These are phyloP conservation scores for Enteromius mattozi DNA, from an alignment of 2,797 vertebrate genomes.

Conservation along the genomic window DNA sequence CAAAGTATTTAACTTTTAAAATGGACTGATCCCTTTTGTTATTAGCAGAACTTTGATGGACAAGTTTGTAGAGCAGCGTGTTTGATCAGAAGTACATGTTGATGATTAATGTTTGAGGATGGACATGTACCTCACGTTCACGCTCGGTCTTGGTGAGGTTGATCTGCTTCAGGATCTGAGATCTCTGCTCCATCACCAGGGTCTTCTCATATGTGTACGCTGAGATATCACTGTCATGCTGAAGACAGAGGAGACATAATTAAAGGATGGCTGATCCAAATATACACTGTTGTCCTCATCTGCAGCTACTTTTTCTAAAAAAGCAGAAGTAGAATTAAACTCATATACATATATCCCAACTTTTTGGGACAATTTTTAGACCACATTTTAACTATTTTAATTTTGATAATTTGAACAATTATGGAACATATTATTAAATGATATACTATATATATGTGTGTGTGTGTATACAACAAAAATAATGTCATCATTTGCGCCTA, in stretches of 20 bases:
- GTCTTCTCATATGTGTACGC: conserved; percentile 99
- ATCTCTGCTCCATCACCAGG: conserved; percentile 95
- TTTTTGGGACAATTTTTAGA: too few relatives aligned
- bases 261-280: not conserved
- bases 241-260: not conserved
- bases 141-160: conserved; percentile 95
- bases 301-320: not conserved
- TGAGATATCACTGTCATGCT: conserved; percentile 97
- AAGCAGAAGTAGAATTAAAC: not conserved
- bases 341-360: not conserved
- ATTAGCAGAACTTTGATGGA: not conserved
- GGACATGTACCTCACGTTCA: conserved; percentile 87
- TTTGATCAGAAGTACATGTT: not conserved
- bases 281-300: not conserved
- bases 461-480: too few relatives aligned
- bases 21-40: not conserved
- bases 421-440: not conserved
- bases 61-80: not conserved
- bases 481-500: too few relatives aligned
- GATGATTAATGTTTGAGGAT: not conserved
- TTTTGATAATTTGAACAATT: not conserved
- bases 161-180: conserved; percentile 98
- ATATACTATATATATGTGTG: not conserved
- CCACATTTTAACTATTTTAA: too few relatives aligned
- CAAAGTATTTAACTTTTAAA: not conserved